phyloP scores from a whole-genome alignment of 2,113 vertebrate genomes.

The Elephantulus edwardii region DNA sequence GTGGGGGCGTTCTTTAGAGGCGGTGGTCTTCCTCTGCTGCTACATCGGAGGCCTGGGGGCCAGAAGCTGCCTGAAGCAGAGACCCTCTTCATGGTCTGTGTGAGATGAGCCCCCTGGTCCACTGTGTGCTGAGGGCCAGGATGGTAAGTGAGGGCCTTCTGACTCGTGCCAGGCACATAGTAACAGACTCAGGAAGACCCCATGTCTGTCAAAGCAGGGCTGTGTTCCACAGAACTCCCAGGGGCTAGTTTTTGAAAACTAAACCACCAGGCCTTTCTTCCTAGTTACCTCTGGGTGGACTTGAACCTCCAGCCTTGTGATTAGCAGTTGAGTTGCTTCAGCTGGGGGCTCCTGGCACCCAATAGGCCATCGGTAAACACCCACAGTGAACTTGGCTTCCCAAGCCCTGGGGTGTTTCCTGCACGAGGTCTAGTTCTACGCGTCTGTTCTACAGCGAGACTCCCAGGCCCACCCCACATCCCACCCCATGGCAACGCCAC shows the following conservation, averaged over 20 bases:
- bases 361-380: not conserved
- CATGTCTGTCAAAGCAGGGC: not conserved
- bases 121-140: not conserved
- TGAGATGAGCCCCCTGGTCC: not conserved
- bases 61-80: not conserved
- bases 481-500: not conserved
- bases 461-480: fast-evolving
- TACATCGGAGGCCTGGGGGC: fast-evolving
- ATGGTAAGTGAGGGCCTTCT: not conserved
- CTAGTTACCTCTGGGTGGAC: not conserved
- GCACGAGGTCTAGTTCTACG: no score
- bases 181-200: no score
- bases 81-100: fast-evolving
- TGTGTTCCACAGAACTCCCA: not conserved
- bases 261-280: not conserved
- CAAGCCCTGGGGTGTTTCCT: no score
- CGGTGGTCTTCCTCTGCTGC: not conserved
- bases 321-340: not conserved
- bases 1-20: fast-evolving
- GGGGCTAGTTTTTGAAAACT: not conserved
- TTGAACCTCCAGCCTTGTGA: not conserved
- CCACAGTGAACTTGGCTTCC: fast-evolving
- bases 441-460: no score
- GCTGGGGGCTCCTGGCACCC: not conserved
- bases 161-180: no score